Conservation (phyloP, 1,140 invertebrate species). For the Drosophila simulans region DNA sequence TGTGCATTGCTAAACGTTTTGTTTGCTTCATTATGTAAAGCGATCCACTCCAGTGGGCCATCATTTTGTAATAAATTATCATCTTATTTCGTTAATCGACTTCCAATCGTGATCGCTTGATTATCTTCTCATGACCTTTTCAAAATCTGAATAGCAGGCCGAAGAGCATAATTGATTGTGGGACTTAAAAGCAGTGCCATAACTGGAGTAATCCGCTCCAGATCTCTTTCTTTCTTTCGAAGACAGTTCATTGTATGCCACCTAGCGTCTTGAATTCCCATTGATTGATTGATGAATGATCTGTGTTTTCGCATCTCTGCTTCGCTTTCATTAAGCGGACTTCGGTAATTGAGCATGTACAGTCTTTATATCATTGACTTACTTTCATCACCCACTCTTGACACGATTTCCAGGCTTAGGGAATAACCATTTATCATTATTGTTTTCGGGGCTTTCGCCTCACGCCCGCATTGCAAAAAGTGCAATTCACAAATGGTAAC, state of each 20-base stretch:
- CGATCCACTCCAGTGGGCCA: not conserved
- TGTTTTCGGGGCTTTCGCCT: slow-evolving; percentile 26
- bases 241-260: not conserved
- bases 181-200: slow-evolving; percentile 1
- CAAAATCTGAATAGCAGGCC: not conserved
- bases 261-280: not conserved
- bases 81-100: slow-evolving; percentile 5
- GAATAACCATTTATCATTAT: slow-evolving; percentile 53
- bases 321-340: slow-evolving; percentile 34
- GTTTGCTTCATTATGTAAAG: slow-evolving; percentile 1
- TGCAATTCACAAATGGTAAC: slow-evolving; percentile 57
- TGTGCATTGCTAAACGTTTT: not conserved
- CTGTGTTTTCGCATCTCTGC: slow-evolving; percentile 1
- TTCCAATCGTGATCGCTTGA: not conserved
- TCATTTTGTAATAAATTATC: slow-evolving; percentile 19
- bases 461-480: slow-evolving; percentile 63
- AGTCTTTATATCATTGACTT: slow-evolving; percentile 29
- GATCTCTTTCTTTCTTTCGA: slow-evolving; percentile 5
- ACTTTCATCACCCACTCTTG: slow-evolving; percentile 65
- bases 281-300: slow-evolving; percentile 57
- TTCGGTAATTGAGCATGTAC: slow-evolving; percentile 4
- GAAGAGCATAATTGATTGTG: slow-evolving; percentile 14
- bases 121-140: slow-evolving; percentile 17
- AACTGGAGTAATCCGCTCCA: slow-evolving; percentile 4
- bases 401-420: slow-evolving; percentile 13